Base-by-base conservation (phyloP, 2,888 invertebrate species). In the Teinopalpus imperialis region DNA sequence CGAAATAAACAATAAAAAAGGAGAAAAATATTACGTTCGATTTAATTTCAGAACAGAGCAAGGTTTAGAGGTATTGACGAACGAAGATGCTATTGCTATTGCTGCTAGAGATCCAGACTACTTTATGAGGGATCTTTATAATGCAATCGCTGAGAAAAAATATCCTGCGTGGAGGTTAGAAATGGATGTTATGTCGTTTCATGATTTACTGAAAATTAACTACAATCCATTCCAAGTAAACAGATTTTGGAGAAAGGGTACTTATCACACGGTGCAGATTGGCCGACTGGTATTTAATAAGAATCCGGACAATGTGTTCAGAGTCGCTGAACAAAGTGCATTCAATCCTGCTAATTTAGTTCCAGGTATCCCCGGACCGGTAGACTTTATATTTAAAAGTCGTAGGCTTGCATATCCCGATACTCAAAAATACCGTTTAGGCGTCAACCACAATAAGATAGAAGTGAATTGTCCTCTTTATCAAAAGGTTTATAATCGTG, bases 21-120 rank as follows among this genome's bases (percentile, higher is more conserved):
- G 92, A 0, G 90, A 93, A 49, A 74, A 90, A 2, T 85, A 93
- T 48, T 97, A 93, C 68, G 94, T 94, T 59, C 96, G 96, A 88
- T 97, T 96, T 82, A 96, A 96, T 73, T 93, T 91, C 67, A 95
- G 95, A 91, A 94, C 95, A 3, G 91, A 95, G 72, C 96, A 97
- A 77, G 94, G 94, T 18, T 94, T 96, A 57, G 93, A 93, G 69
- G 94, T 93, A 70, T 65, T 97, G 43, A 71, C 85, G 30, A 89
- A 88, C 0, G 89, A 91, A 2, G 85, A 85, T 60, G 95, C 95
- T 0, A 87, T 63, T 0, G 78, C 91, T 27, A 77, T 97, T 20
- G 79, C 91, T n/a, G 90, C 91, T 1, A 67, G 81, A 10, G 95
- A 97, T 78, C 95, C 96, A 0, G 97, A 98, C 79, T 97, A 97